Percentiles rank a stretch among this genome's conserved stretches.
These are phyloP conservation scores for Arvicanthis niloticus DNA, from an alignment of 2,113 vertebrate species.

Conservation along the genomic window DNA sequence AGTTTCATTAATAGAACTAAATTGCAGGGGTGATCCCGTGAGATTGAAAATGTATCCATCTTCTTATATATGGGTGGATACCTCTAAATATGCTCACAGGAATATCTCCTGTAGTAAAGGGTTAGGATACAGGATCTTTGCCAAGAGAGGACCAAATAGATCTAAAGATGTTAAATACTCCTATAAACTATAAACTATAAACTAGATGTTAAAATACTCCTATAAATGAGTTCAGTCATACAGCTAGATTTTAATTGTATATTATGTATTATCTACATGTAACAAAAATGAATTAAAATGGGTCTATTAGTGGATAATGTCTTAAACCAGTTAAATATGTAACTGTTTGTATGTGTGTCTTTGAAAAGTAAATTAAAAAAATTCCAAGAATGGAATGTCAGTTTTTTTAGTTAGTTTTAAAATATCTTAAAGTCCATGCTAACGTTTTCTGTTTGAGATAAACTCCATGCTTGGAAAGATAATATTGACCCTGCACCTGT, in stretches of 20 bases:
- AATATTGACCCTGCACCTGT: slow-evolving; percentile 86
- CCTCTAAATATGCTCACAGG: not conserved
- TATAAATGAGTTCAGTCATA: not conserved
- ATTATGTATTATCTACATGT: not conserved
- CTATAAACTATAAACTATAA: too few species aligned
- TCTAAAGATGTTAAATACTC: not conserved
- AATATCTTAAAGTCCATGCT: slow-evolving; percentile 79
- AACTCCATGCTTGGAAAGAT: slow-evolving; percentile 79
- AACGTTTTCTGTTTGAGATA: slow-evolving; percentile 79
- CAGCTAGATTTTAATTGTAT: not conserved
- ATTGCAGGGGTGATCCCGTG: not conserved
- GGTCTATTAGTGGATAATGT: not conserved
- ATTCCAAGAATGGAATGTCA: not conserved
- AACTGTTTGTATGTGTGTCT: not conserved
- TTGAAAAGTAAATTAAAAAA: slow-evolving; percentile 20
- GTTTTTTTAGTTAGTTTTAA: slow-evolving; percentile 64
- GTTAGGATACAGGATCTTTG: not conserved
- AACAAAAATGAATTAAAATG: slow-evolving; percentile 5
- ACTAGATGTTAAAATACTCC: not conserved
- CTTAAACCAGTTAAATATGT: not conserved
- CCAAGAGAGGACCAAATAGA: not conserved
- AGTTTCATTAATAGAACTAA: slow-evolving; percentile 38
- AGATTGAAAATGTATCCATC: not conserved
- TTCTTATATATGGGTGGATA: not conserved
- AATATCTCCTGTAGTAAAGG: not conserved